phyloP scores from a whole-genome alignment of 1,140 invertebrate genomes.

The Amphibalanus amphitrite region DNA sequence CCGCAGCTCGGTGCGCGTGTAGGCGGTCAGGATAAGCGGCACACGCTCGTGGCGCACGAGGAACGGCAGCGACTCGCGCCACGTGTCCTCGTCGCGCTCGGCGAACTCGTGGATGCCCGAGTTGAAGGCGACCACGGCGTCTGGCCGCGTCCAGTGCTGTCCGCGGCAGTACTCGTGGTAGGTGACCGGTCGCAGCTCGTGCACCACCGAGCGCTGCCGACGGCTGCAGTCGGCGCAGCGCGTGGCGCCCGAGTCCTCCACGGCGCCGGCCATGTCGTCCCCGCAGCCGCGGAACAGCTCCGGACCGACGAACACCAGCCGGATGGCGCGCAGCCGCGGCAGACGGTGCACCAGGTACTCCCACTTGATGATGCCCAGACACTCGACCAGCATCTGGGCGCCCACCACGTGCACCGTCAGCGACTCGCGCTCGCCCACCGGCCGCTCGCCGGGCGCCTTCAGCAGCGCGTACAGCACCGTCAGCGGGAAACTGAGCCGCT shows the following conservation, averaged over 20 bases:
- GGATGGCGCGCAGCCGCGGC: conserved; percentile 11
- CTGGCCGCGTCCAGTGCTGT: conserved; percentile 7
- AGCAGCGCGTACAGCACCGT: conserved; percentile 12
- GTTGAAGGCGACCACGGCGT: conserved; percentile 12
- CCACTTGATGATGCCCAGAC: conserved; percentile 16
- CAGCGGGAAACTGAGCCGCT: conserved; percentile 13
- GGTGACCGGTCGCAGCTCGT: conserved; percentile 14
- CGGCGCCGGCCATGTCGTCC: conserved; percentile 7
- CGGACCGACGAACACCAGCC: conserved; percentile 15
- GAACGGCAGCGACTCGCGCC: conserved; percentile 9
- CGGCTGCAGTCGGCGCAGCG: conserved; percentile 10
- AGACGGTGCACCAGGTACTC: conserved; percentile 15
- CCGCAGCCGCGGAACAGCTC: conserved; percentile 13
- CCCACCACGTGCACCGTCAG: conserved; percentile 13
- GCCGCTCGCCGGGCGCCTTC: background rate
- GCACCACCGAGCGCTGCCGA: background rate
- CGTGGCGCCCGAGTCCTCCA: conserved; percentile 14
- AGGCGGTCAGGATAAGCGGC: conserved; percentile 14
- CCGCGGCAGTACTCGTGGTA: conserved; percentile 13
- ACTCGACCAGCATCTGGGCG: conserved; percentile 11
- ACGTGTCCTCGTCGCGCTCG: conserved; percentile 6
- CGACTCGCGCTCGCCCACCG: background rate
- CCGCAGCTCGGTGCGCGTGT: conserved; percentile 11
- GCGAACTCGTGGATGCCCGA: conserved; percentile 14
- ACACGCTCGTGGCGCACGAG: background rate